Conservation (phyloP, 2,888 invertebrate genomes). For the Drosophila crucigera region DNA sequence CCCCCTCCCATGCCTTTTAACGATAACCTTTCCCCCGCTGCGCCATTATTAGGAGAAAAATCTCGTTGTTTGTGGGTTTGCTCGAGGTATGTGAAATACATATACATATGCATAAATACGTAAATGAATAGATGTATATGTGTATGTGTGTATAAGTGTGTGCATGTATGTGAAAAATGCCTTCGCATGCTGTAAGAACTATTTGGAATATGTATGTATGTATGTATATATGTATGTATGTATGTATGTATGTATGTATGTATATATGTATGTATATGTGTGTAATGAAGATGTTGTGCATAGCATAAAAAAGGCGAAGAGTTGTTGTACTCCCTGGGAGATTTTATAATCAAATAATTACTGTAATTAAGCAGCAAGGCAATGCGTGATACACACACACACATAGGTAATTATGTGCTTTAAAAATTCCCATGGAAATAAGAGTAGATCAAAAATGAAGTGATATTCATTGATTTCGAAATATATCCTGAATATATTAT, state of each 20-base stretch:
- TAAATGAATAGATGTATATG: not conserved
- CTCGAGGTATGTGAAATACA: conserved; percentile 54
- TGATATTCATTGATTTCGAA: not conserved
- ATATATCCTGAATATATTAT: conserved; percentile 60
- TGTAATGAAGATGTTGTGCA: conserved; percentile 23
- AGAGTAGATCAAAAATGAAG: not conserved
- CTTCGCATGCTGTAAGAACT: conserved; percentile 46
- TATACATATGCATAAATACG: conserved; percentile 14
- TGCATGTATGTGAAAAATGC: conserved; percentile 6
- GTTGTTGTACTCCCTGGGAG: conserved; percentile 70
- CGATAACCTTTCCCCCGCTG: conserved; percentile 58
- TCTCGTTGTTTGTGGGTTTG: conserved; percentile 37
- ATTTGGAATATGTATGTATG: conserved; percentile 19
- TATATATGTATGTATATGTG: conserved; percentile 13
- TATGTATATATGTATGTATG: conserved; percentile 1
- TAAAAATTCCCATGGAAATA: conserved; percentile 25
- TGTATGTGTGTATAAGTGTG: not conserved
- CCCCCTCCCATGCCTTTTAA: conserved; percentile 25
- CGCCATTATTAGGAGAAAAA: conserved; percentile 61
- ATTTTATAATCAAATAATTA: conserved; percentile 79
- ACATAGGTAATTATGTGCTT: not conserved
- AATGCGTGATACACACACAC: conserved; percentile 26
- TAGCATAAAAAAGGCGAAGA: conserved; percentile 46
- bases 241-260: conserved; percentile 7
- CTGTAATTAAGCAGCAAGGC: conserved; percentile 69